These are phyloP conservation scores for Laothoe populi DNA, from an alignment of 2,888 invertebrate genomes.

Conservation along the genomic window DNA sequence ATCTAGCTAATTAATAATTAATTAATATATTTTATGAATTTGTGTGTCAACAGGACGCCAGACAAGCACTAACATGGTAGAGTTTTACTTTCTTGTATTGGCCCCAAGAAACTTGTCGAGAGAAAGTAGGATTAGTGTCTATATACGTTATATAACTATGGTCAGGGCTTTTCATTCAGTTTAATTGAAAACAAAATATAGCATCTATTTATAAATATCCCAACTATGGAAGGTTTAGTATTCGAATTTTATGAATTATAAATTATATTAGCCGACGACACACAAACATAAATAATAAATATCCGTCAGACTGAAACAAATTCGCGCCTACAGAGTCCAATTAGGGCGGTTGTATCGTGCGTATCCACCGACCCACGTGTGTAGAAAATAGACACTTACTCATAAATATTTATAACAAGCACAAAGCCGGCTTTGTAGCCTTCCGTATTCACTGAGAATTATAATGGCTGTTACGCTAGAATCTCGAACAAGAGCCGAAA, in stretches of 20 bases:
- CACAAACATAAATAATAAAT: constrained; percentile 55
- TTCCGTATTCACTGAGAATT: constrained; percentile 80
- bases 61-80: constrained; percentile 77
- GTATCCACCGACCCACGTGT: constrained; percentile 80
- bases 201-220: constrained; percentile 35
- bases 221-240: neutral
- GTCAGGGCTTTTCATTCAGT: constrained; percentile 34
- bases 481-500: constrained; percentile 80
- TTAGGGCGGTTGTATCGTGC: constrained; percentile 77
- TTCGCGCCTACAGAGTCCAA: constrained; percentile 75
- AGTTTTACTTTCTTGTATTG: constrained; percentile 83
- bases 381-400: constrained; percentile 78
- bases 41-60: constrained; percentile 82
- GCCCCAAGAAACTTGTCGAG: constrained; percentile 82
- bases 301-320: constrained; percentile 68
- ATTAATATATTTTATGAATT: constrained; percentile 59
- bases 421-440: constrained; percentile 80
- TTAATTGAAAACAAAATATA: constrained; percentile 26
- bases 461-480: constrained; percentile 82
- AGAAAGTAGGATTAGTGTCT: constrained; percentile 82
- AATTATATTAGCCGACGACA: constrained; percentile 23
- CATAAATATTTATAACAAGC: constrained; percentile 80
- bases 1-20: too few relatives aligned
- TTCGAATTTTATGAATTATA: constrained; percentile 42
- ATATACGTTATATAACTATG: constrained; percentile 69